Evolutionary conservation across 2,797 vertebrate species (phyloP), one percentile per base, ranked within the genome.

Genomic region (Crenichthys baileyi): DNA sequence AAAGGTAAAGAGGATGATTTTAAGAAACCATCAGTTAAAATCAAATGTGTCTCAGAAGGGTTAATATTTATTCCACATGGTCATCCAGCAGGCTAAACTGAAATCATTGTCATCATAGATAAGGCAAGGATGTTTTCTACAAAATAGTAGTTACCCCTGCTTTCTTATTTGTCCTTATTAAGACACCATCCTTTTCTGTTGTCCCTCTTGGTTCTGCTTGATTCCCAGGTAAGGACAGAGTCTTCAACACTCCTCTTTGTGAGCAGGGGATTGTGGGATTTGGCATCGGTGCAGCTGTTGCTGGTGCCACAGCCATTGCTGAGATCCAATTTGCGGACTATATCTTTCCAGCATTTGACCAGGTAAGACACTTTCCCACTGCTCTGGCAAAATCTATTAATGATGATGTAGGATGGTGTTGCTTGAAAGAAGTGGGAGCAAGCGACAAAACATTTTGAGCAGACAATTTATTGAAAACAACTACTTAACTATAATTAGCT

Each of bases 291-390:
- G 93, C 95, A 63, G 98, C 98, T 24, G 96, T 96, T 48, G 95
- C 97, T 46, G 98, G 98, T 79, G 97, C 98, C 83, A 99, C 97
- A 5, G 98, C 98, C 78, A 98, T 99, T 72, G 98, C 98, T 13
- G 98, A 99, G 95, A 99, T 99, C 92, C 98, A 99, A 85, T 99
- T 99, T 95, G 97, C 98, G 16, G 98, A 99, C 94, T 99, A 99
- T 87, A 99, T 99, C 91, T 99, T 91, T 87, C 98, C 98, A 77
- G 98, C 98, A 11, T 99, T 99, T 93, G 98, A 99, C 95, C 98
- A 99, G 97, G 98, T 99, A 61, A 78, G 58, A 39, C 0, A 9
- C 24, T 18, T 46, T 55, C 20, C 1, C 8, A 11, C 31, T 8
- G 3, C 1, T 20, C 39, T 18, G 36, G 48, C 7, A 1, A 63